phyloP scores from a whole-genome alignment of 2,113 vertebrate genomes.

The Clarias gariepinus region DNA sequence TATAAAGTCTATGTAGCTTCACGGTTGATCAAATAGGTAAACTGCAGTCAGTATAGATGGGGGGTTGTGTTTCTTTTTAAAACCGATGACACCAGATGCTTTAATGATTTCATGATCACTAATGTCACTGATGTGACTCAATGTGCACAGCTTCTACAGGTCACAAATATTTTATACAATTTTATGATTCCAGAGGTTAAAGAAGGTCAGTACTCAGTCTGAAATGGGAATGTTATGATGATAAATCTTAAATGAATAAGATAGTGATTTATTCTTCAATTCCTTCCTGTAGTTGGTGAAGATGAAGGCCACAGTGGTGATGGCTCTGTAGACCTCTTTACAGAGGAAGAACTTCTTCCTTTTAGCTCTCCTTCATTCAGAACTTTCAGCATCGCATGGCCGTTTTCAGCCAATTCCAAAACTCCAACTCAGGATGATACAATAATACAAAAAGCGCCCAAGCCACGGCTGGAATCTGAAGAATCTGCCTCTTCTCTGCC shows the following conservation, averaged over 20 bases:
- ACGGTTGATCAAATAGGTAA: neutral
- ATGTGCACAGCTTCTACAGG: neutral
- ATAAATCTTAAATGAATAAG: neutral
- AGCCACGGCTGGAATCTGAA: conserved; percentile 26
- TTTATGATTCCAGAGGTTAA: neutral
- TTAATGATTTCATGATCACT: neutral
- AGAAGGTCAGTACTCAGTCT: neutral
- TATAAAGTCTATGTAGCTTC: conserved; percentile 10
- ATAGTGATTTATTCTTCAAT: conserved; percentile 1
- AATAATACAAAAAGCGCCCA: conserved; percentile 32
- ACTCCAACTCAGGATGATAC: neutral
- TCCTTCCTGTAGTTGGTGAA: conserved; percentile 71
- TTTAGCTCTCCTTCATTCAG: conserved; percentile 64
- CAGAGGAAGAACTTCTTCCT: conserved; percentile 89
- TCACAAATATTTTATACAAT: neutral
- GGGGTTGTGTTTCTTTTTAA: neutral
- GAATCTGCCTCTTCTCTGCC: conserved; percentile 34
- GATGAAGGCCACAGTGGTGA: conserved; percentile 88
- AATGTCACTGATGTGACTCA: neutral
- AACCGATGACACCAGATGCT: neutral
- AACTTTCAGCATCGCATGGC: conserved; percentile 51
- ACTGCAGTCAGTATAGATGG: neutral
- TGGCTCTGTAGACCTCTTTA: conserved; percentile 76
- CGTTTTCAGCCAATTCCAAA: conserved; percentile 47
- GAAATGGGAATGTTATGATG: neutral